Evolutionary conservation across 2,113 vertebrate genomes (phyloP).

Genomic region (Pterocles burchelli): DNA sequence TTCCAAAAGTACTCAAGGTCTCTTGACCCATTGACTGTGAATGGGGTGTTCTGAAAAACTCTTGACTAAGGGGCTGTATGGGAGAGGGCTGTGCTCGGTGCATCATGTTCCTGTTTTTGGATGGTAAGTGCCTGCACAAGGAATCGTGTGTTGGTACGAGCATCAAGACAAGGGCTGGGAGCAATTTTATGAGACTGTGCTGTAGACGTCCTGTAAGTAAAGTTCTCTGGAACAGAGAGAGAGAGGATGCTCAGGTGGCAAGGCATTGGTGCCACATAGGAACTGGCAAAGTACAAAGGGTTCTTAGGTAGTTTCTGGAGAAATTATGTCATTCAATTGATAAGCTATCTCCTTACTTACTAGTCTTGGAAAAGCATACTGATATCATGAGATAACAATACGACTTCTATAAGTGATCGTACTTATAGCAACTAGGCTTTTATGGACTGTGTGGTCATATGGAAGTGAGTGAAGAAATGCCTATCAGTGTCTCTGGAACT

Average conservation of each 20-base stretch:
- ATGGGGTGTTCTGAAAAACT: neutral
- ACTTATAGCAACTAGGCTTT: neutral
- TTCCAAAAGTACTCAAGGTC: neutral
- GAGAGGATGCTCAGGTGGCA: neutral
- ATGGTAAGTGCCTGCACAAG: neutral
- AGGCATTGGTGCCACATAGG: neutral
- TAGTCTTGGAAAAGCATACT: neutral
- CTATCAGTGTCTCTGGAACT: neutral
- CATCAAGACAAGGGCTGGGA: neutral
- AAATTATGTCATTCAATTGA: neutral
- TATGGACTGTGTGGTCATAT: neutral
- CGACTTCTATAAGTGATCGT: neutral
- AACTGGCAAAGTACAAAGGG: neutral
- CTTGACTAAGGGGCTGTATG: neutral
- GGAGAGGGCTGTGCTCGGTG: neutral
- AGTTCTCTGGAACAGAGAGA: neutral
- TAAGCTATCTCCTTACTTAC: neutral
- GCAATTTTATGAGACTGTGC: no score
- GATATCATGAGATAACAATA: neutral
- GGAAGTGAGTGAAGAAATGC: neutral
- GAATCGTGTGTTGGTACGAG: neutral
- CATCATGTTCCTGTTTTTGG: neutral
- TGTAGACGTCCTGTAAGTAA: neutral
- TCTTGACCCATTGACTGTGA: neutral
- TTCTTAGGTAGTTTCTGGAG: neutral